Percentiles rank a stretch among this genome's conserved stretches.
These are phyloP conservation scores for Neoascia interrupta DNA, from an alignment of 2,888 invertebrate species.

Conservation along the genomic window DNA sequence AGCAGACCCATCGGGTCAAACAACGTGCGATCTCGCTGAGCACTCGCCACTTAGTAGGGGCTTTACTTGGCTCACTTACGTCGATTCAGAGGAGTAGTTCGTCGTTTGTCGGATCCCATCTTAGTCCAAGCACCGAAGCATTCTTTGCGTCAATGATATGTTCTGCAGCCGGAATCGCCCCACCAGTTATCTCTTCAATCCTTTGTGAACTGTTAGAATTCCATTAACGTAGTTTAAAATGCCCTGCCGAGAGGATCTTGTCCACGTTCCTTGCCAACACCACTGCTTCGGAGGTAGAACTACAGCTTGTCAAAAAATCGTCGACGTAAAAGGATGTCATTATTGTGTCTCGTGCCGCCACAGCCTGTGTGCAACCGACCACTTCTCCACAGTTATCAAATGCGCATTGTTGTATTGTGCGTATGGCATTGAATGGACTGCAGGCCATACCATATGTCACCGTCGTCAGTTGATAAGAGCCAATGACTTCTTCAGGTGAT, in stretches of 20 bases:
- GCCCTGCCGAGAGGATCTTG: constrained; percentile 9
- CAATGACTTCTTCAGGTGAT: neutral
- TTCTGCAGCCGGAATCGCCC: neutral
- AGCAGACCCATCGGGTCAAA: constrained; percentile 31
- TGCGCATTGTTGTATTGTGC: constrained; percentile 45
- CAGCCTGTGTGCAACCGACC: constrained; percentile 1
- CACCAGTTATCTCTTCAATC: neutral
- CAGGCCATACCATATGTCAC: constrained; percentile 35
- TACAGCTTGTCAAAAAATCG: constrained; percentile 30
- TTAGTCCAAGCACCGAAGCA: constrained; percentile 22
- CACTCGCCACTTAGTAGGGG: constrained; percentile 4
- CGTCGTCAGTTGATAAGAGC: constrained; percentile 15
- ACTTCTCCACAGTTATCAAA: constrained; percentile 23
- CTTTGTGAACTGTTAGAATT: constrained; percentile 15
- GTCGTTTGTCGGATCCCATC: neutral
- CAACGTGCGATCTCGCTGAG: constrained; percentile 9
- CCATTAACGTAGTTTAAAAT: constrained; percentile 23
- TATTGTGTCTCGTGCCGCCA: constrained; percentile 20
- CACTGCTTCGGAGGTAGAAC: neutral
- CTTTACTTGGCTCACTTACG: neutral
- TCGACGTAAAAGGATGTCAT: constrained; percentile 36
- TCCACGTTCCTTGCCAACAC: constrained; percentile 11
- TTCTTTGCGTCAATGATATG: neutral
- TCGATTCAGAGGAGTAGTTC: constrained; percentile 2
- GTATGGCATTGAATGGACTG: constrained; percentile 32